phyloP scores from a whole-genome alignment of 2,797 vertebrate species.

The Alcedo quadribrachys region DNA sequence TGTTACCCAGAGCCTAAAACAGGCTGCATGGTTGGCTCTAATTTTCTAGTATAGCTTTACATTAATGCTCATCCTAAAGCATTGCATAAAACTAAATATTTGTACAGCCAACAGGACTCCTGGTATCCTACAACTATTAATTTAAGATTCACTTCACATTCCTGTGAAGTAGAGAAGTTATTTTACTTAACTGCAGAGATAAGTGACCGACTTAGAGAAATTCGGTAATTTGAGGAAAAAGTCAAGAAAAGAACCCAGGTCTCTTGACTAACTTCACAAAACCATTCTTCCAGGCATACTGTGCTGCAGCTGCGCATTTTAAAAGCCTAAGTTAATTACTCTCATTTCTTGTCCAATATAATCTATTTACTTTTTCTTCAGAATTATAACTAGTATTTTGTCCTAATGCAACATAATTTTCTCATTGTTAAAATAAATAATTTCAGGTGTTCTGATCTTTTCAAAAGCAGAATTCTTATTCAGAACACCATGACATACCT shows the following conservation, averaged over 20 bases:
- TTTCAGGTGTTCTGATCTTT: background rate
- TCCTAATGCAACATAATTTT: background rate
- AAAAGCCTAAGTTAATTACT: background rate
- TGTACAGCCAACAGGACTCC: background rate
- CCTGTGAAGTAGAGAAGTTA: background rate
- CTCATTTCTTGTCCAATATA: background rate
- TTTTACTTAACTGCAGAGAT: background rate
- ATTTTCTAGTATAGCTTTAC: conserved; percentile 6
- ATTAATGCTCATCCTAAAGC: conserved; percentile 2
- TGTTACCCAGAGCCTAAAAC: background rate
- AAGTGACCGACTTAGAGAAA: background rate
- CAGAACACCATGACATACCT: background rate
- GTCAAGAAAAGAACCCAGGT: background rate
- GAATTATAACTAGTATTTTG: background rate
- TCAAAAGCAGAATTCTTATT: background rate
- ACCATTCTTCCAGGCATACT: background rate
- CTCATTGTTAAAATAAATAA: background rate
- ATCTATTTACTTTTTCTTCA: background rate
- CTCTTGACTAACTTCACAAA: background rate
- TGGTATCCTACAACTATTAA: background rate
- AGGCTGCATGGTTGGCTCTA: background rate
- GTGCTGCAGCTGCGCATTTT: background rate
- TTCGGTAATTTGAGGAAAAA: background rate
- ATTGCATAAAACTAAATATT: background rate
- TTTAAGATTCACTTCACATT: conserved; percentile 17